A percentile compares a stretch with the other conserved stretches of the same genome.
phyloP scores from a whole-genome alignment of 2,888 invertebrate genomes.

The Spodoptera littoralis region DNA sequence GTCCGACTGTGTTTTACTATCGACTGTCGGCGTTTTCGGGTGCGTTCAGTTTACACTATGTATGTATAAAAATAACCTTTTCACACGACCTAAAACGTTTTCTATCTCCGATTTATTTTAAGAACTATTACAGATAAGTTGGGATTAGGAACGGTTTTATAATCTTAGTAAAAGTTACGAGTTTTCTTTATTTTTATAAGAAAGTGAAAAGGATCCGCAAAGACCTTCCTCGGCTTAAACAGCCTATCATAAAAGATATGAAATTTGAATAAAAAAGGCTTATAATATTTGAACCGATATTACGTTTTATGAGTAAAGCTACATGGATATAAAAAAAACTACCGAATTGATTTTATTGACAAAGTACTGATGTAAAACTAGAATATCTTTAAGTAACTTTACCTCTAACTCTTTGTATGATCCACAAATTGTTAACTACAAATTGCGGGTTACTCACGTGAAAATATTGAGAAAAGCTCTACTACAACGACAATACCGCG shows the following conservation, averaged over 20 bases:
- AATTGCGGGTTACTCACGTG: no score
- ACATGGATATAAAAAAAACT: no score
- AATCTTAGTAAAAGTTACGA: constrained; percentile 30
- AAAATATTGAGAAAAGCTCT: no score
- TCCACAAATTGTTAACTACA: no score
- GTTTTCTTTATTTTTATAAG: constrained; percentile 9
- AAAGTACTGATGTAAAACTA: no score
- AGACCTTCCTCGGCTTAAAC: constrained; percentile 10
- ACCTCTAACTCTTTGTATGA: no score
- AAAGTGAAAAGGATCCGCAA: constrained; percentile 26
- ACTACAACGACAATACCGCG: no score
- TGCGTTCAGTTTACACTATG: no score
- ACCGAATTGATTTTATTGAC: no score
- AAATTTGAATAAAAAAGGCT: constrained; percentile 19
- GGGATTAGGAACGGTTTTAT: constrained; percentile 23
- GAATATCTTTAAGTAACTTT: no score
- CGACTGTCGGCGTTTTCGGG: no score
- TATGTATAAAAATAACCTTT: background rate
- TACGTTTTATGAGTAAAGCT: background rate
- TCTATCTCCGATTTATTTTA: constrained; percentile 1
- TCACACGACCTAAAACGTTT: background rate
- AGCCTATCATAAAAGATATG: constrained; percentile 30
- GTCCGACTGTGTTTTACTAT: no score
- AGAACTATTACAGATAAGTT: constrained; percentile 14
- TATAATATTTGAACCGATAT: constrained; percentile 8